Conservation (phyloP, 1,140 invertebrate species). For the Pinna nobilis region DNA sequence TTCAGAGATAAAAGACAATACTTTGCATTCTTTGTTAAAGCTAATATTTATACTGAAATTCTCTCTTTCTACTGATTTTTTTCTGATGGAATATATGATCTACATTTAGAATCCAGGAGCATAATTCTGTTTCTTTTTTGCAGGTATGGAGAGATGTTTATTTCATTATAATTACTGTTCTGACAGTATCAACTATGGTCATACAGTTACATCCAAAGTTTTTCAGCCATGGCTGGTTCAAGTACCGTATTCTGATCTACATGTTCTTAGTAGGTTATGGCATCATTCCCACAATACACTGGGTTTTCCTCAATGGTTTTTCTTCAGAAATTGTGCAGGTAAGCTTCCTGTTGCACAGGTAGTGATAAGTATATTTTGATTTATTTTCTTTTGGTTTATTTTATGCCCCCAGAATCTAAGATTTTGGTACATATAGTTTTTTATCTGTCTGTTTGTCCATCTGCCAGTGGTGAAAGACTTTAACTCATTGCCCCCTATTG, state of each 20-base stretch:
- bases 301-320: constrained; percentile 92
- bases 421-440: too few species aligned
- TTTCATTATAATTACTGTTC: constrained; percentile 80
- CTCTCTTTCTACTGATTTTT: too few species aligned
- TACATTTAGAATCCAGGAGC: too few species aligned
- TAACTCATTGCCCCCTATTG: too few species aligned
- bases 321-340: constrained; percentile 89
- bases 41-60: too few species aligned
- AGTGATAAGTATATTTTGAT: background rate
- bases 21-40: too few species aligned
- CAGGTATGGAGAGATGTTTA: constrained; percentile 90
- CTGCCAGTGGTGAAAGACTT: too few species aligned
- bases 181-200: constrained; percentile 63
- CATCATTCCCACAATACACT: constrained; percentile 92
- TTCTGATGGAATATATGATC: too few species aligned
- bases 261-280: constrained; percentile 92
- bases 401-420: too few species aligned
- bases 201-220: constrained; percentile 81
- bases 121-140: constrained; percentile 71
- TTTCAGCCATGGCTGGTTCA: constrained; percentile 69
- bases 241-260: constrained; percentile 83
- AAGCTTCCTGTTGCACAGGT: too few species aligned
- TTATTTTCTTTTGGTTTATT: background rate
- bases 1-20: too few species aligned
- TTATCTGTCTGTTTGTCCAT: too few species aligned